Evolutionary conservation across 2,797 vertebrate genomes (phyloP).

Genomic region (Schizopygopsis pylzovi): DNA sequence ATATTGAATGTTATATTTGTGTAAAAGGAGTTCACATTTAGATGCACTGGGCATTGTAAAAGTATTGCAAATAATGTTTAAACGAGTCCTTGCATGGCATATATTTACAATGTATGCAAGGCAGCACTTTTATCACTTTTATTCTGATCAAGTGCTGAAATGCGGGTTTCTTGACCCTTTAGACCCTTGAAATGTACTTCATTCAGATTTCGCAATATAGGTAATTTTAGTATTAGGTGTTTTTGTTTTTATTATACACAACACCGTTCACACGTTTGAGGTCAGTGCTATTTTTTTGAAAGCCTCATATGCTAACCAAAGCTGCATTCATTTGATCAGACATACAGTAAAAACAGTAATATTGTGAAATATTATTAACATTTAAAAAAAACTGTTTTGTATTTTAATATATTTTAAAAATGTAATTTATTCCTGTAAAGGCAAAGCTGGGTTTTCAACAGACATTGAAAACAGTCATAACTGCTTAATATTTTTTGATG

Average conservation of each 20-base stretch:
- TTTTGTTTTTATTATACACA: too few relatives aligned
- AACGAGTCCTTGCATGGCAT: neutral
- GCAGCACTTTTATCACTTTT: neutral
- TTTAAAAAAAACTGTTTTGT: neutral
- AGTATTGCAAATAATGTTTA: neutral
- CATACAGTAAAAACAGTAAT: neutral
- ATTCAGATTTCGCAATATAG: neutral
- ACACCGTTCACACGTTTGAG: too few relatives aligned
- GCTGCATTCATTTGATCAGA: neutral
- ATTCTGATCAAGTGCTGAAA: neutral
- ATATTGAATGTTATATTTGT: conserved; percentile 6
- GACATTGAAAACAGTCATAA: neutral
- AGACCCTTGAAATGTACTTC: neutral
- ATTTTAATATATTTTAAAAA: neutral
- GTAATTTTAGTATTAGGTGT: neutral
- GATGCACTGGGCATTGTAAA: neutral
- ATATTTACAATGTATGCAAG: conserved; percentile 8
- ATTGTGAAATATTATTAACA: neutral
- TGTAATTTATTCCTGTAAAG: neutral
- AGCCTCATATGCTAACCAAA: neutral
- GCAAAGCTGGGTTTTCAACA: neutral
- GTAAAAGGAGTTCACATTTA: neutral
- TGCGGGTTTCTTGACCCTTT: too few relatives aligned
- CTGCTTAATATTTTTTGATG: neutral
- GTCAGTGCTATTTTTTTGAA: neutral